phyloP scores from a whole-genome alignment of 2,797 vertebrate species.

The Columba guinea region DNA sequence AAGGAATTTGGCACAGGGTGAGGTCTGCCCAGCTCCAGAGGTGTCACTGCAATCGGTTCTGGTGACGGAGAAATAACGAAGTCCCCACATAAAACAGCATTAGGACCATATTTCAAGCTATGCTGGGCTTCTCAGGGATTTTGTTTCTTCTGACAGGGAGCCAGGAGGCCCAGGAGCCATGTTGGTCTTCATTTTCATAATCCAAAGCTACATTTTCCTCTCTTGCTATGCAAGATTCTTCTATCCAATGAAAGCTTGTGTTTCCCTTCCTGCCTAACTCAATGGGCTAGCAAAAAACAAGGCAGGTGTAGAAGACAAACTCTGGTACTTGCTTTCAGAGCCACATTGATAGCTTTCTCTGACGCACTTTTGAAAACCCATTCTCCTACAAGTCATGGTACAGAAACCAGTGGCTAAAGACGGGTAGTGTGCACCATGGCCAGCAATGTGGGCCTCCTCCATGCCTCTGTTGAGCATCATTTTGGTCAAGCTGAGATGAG shows the following conservation, averaged over 20 bases:
- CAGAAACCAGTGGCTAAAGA: neutral
- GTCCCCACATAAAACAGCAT: slow-evolving; percentile 28
- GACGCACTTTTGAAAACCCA: neutral
- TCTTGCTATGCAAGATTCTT: neutral
- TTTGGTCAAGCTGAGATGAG: neutral
- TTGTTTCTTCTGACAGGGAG: slow-evolving; percentile 45
- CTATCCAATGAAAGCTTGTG: neutral
- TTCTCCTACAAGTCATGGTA: neutral
- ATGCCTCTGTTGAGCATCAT: neutral
- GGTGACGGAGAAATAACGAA: slow-evolving; percentile 66
- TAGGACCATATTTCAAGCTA: slow-evolving; percentile 11
- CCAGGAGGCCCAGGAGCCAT: slow-evolving; percentile 19
- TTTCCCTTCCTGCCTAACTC: slow-evolving; percentile 3
- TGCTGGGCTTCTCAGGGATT: neutral
- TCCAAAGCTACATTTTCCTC: neutral
- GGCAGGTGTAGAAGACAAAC: slow-evolving; percentile 23
- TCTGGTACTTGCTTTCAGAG: neutral
- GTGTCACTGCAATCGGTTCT: slow-evolving; percentile 74
- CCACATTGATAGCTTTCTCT: neutral
- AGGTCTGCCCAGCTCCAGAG: slow-evolving; percentile 77
- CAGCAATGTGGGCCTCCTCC: neutral
- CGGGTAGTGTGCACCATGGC: rapidly evolving
- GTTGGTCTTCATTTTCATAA: neutral
- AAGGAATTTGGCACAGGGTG: slow-evolving; percentile 74
- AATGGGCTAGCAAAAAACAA: neutral